A percentile compares a stretch with the other conserved stretches of the same genome.
phyloP scores from a whole-genome alignment of 2,113 vertebrate genomes.

The Thalassoma bifasciatum region DNA sequence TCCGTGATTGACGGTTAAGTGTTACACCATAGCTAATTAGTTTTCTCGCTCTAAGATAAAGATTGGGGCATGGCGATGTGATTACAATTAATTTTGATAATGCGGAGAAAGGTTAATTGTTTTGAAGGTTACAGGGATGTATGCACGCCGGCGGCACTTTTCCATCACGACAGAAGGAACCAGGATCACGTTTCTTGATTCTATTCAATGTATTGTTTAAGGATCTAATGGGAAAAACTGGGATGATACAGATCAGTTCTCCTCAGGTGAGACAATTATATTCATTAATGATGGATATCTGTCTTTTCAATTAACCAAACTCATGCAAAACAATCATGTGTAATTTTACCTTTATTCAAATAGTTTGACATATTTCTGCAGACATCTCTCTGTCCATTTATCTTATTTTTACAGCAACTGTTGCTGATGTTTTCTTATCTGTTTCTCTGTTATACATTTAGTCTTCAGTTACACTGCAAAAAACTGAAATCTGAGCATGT shows the following conservation, averaged over 20 bases:
- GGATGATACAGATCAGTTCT: constrained; percentile 1
- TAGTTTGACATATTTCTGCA: too few relatives aligned
- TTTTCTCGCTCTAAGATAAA: constrained; percentile 68
- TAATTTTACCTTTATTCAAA: background rate
- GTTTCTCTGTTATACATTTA: too few relatives aligned
- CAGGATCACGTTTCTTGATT: constrained; percentile 6
- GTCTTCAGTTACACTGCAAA: too few relatives aligned
- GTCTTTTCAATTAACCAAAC: background rate
- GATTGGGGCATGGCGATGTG: constrained; percentile 66
- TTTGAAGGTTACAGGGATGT: constrained; percentile 72
- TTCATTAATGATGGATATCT: constrained; percentile 37
- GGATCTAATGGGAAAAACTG: constrained; percentile 2
- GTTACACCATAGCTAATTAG: constrained; percentile 73
- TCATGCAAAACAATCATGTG: background rate
- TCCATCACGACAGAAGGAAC: constrained; percentile 4
- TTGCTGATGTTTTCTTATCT: too few relatives aligned
- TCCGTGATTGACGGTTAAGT: constrained; percentile 73
- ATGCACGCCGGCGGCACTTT: constrained; percentile 37
- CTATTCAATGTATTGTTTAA: constrained; percentile 17
- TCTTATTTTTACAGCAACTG: too few relatives aligned
- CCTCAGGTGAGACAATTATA: constrained; percentile 29
- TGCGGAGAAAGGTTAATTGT: constrained; percentile 68
- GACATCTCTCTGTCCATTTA: too few relatives aligned
- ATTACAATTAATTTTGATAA: constrained; percentile 75
- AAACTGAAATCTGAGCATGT: too few relatives aligned